Conservation (phyloP, 2,888 invertebrate genomes). For the Plebejus anna region DNA sequence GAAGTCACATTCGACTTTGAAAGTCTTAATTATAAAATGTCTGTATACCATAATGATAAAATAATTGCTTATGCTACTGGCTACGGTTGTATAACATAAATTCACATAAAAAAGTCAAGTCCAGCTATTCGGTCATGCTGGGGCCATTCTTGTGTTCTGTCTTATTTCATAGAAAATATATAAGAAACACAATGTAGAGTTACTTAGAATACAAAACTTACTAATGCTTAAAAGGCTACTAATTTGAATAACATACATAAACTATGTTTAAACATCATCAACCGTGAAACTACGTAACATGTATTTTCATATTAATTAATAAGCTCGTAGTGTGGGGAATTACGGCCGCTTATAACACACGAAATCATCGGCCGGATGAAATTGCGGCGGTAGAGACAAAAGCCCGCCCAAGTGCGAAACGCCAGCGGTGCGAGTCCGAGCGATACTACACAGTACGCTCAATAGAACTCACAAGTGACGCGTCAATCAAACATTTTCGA, state of each 20-base stretch:
- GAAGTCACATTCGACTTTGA: neutral
- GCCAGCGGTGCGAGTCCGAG: slow-evolving; percentile 17
- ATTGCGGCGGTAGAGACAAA: slow-evolving; percentile 13
- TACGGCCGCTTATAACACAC: neutral
- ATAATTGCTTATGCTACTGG: neutral
- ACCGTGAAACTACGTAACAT: neutral
- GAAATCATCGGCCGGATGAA: slow-evolving; percentile 1
- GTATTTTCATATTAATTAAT: neutral
- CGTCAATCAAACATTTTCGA: slow-evolving; percentile 3
- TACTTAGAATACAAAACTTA: neutral
- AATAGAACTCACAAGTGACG: neutral
- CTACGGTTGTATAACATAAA: neutral
- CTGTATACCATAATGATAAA: neutral
- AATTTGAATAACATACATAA: neutral
- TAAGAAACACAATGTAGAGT: neutral
- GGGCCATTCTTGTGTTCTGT: neutral
- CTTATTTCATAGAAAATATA: neutral
- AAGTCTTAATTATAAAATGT: neutral
- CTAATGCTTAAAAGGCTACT: neutral
- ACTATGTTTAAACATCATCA: neutral
- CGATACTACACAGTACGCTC: neutral
- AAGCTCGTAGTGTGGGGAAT: neutral
- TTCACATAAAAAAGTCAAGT: neutral
- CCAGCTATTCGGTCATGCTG: neutral
- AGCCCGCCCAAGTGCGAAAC: slow-evolving; percentile 13